Base-by-base conservation (phyloP, 2,113 vertebrate genomes). In the Ptilonorhynchus violaceus region DNA sequence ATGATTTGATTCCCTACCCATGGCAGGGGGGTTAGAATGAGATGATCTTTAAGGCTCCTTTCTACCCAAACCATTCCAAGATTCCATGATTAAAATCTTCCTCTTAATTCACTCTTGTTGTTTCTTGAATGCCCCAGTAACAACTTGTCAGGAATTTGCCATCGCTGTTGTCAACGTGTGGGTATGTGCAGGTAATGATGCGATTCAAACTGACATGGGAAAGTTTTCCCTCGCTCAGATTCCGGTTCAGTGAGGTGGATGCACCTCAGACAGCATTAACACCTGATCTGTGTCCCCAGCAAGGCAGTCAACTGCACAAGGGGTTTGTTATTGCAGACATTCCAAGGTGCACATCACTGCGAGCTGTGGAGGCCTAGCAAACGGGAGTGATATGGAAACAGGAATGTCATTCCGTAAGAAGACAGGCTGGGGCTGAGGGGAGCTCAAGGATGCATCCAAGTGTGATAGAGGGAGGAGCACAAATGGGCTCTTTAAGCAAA, bases 181-280 rank as follows among this genome's bases (percentile, higher is more conserved):
- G 17, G 35, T 22, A 16, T 11, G 10, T 49, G 37, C 76, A n/a
- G 39, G 49, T 63, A 80, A 55, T 1, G 1, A 47, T 22, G 50
- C 0, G 0, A 66, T 72, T 77, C 55, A 73, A 76, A 80, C 44
- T 89, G 91, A 69, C 53, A 13, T n/a, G 74, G 41, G 85, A 87
- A 93, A 87, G 53, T 47, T 73, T 89, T 60, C 28, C 9, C 42
- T 60, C 30, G 9, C 50, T 88, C 35, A 53, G 62, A 62, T 89
- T 89, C 85, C 59, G 23, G 58, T 55, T 93, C 91, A 88, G 59
- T 81, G 95, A 92, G 63, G 63, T 87, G 85, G 62, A 73, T 81
- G 85, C 64, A 81, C 73, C 73, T 76, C 73, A 72, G 76, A 67
- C 19, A 60, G 49, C 56, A 37, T 92, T 67, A 72, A 53, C 28